A percentile compares a stretch with the other conserved stretches of the same genome.
These are phyloP conservation scores for Apotomis betuletana DNA, from an alignment of 2,888 invertebrate species.

Conservation along the genomic window DNA sequence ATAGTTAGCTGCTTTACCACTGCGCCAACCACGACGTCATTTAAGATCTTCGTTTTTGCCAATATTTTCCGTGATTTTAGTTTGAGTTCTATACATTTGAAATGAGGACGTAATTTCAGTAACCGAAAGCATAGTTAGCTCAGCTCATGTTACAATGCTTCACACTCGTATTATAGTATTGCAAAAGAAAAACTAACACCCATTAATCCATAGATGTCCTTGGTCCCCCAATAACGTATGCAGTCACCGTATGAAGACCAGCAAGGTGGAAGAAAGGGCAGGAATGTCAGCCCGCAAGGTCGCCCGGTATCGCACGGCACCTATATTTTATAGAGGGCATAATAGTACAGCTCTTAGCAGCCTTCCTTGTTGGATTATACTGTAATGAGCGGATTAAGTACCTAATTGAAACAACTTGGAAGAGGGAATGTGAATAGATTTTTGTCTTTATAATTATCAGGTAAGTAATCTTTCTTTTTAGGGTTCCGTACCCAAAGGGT, in stretches of 20 bases:
- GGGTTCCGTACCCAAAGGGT: too few species aligned
- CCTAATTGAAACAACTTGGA: too few species aligned
- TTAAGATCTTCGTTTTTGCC: too few species aligned
- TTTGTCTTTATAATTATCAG: too few species aligned
- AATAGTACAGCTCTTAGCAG: slow-evolving; percentile 14
- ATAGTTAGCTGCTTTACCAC: too few species aligned
- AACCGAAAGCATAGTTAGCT: too few species aligned
- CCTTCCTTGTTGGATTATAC: slow-evolving; percentile 32
- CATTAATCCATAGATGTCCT: slow-evolving; percentile 18
- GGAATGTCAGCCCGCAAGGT: slow-evolving; percentile 37
- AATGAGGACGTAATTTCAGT: too few species aligned
- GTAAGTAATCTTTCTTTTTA: too few species aligned
- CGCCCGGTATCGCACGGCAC: slow-evolving; percentile 33
- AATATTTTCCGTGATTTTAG: too few species aligned
- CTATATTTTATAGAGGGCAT: slow-evolving; percentile 19
- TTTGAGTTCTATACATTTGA: too few species aligned
- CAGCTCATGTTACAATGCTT: background rate
- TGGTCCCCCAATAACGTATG: slow-evolving; percentile 17
- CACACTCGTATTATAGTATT: slow-evolving; percentile 9
- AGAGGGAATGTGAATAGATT: too few species aligned
- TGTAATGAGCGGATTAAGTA: background rate
- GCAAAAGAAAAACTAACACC: slow-evolving; percentile 30
- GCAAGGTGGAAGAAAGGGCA: slow-evolving; percentile 42
- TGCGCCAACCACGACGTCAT: too few species aligned
- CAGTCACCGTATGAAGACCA: slow-evolving; percentile 25